Evolutionary conservation across 1,140 invertebrate genomes (phyloP), one percentile per base, ranked within the genome.

Genomic region (Rhyacophila brunnea): DNA sequence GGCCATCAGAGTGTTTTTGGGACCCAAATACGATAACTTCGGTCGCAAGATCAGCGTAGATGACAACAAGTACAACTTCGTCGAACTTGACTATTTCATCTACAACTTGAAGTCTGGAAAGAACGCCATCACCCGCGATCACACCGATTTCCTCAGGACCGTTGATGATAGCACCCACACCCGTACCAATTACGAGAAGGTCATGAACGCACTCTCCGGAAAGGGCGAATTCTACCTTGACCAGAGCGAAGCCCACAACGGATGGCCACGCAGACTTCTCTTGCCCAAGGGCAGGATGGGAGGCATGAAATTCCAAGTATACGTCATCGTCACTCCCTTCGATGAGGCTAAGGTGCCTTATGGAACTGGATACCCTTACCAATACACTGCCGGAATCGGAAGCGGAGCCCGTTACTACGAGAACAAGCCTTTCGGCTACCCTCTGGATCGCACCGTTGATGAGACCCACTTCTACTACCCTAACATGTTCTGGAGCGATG

Each of bases 401-500:
- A 68, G 72, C 46, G 77, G 77, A 1, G 69, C 72, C 32, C 68
- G 74, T 48, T 2, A 5, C 6, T 14, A 28, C 9, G 81, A 82
- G 67, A 68, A 74, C 14, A 69, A 80, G 65, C 77, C 84, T 11
- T 82, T 86, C 67, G 2, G 70, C 71, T 89, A 80, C 75, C 86
- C 86, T 42, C 85, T 88, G 74, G 87, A 89, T 72, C 78, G 86
- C 42, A 75, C 77, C 11, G 80, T 85, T 66, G 75, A 82, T 52
- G 71, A 76, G 47, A 75, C 76, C 46, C 68, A 73, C 64, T 84
- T 83, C 74, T 73, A 79, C 67, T 81, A 83, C 28, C 75, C 75
- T 19, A 89, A 89, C 75, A 84, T 87, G 71, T 83, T 81, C 70
- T 83, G 84, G 71, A 71, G 80, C 35, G 85, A 87, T 62, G 77